Base-by-base conservation (phyloP, 2,888 invertebrate genomes). In the Conus canariensis region DNA sequence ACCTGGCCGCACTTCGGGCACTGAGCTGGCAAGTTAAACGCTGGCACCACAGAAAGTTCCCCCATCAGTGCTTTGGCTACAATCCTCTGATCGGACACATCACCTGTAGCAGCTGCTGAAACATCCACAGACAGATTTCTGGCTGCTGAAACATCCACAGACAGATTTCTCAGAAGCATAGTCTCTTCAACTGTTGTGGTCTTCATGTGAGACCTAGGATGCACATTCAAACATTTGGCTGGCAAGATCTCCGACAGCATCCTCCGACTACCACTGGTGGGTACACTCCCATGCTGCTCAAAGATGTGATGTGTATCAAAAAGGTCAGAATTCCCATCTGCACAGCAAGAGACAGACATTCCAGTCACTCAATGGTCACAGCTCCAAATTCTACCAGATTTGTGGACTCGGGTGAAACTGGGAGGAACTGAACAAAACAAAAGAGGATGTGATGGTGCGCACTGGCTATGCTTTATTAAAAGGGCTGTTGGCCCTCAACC, bases 1-100 rank as follows among this genome's bases (percentile, higher is more conserved):
- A 89, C 74, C 77, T 89, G 83, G 22, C 85, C 70, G 58, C 89
- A 89, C 60, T 89, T 85, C 30, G 89, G 89, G 64, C 89, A 89
- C 85, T 85, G 67, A 22, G 85, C 85, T 59, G 89, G 85, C 45
- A 19, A 67, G 19, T 60, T 86, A 45, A 45, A 60, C 3, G 64
- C 30, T 64, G 30, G 86, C 8, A 30, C 86, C 22, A 45, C 82
- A 22, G 82, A 83, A 83, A 83, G 12, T 22, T 83, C 82, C 10
- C 19, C 82, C 25, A 19, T 9, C 56, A 83, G 58, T 7, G 82
- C 56, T 58, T 83, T 56, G 22, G 82, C 85, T 85, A 85, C 6
- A 25, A 14, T 19, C 45, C 25, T 85, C 60, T 25, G 85, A 85
- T 22, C 60, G 4, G 85, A 85, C 85, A 60, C 60, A 25, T 85